phyloP scores from a whole-genome alignment of 2,113 vertebrate species.

The Sitta europaea region DNA sequence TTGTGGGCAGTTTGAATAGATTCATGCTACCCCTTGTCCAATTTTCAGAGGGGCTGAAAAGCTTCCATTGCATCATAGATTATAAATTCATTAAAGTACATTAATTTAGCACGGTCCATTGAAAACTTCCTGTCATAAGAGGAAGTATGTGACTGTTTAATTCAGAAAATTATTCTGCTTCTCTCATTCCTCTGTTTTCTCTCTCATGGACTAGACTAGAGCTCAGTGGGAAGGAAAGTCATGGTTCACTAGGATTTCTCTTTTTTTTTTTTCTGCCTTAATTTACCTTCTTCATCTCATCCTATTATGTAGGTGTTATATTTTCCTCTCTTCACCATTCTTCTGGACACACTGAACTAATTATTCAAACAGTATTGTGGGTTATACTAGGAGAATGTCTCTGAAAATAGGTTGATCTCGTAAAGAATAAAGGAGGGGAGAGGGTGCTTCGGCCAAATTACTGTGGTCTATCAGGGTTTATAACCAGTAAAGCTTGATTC shows the following conservation, averaged over 20 bases:
- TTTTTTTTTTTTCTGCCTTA: background rate
- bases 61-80: constrained; percentile 44
- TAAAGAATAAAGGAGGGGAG: background rate
- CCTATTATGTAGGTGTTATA: background rate
- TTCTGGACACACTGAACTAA: background rate
- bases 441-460: background rate
- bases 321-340: background rate
- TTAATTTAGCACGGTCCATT: constrained; percentile 30
- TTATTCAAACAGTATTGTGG: background rate
- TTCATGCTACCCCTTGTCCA: background rate
- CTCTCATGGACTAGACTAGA: background rate
- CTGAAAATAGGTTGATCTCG: background rate
- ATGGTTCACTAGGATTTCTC: background rate
- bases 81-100: constrained; percentile 50
- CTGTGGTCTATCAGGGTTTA: background rate
- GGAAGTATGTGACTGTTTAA: constrained; percentile 35
- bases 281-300: background rate
- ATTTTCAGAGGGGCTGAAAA: constrained; percentile 35
- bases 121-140: constrained; percentile 51
- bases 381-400: background rate
- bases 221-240: background rate
- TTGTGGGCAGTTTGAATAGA: constrained; percentile 41
- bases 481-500: background rate
- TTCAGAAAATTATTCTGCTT: constrained; percentile 23
- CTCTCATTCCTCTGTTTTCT: constrained; percentile 4